Evolutionary conservation across 2,888 invertebrate genomes (phyloP).

Genomic region (Galeruca laticollis): DNA sequence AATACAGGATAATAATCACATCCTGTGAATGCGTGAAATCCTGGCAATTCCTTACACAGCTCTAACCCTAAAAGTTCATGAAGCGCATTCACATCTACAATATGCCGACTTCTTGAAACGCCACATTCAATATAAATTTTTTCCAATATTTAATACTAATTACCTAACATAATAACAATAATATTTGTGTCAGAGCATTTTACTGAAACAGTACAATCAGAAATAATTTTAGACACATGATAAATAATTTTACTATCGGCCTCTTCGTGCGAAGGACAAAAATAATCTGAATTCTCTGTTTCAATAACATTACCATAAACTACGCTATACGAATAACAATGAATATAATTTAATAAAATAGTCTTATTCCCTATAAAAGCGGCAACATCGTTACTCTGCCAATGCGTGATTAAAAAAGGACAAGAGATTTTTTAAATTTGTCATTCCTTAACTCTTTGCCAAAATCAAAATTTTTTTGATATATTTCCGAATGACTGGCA

Average conservation of each 20-base stretch:
- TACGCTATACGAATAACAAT: too few species aligned
- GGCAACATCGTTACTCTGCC: too few species aligned
- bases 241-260: neutral
- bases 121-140: constrained; percentile 38
- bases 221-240: neutral
- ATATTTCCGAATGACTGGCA: neutral
- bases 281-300: too few species aligned
- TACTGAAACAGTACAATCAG: constrained; percentile 20
- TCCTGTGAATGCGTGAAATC: constrained; percentile 25
- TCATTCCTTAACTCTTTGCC: neutral
- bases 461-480: neutral
- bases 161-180: constrained; percentile 37
- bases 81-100: too few species aligned
- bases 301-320: too few species aligned
- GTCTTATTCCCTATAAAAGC: neutral
- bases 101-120: constrained; percentile 31
- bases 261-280: constrained; percentile 14
- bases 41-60: constrained; percentile 19
- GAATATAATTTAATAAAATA: neutral
- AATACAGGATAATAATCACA: constrained; percentile 21
- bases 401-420: neutral
- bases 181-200: constrained; percentile 29
- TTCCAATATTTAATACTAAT: constrained; percentile 26
- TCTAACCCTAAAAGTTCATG: too few species aligned
- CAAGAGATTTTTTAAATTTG: neutral